phyloP scores from a whole-genome alignment of 2,113 vertebrate genomes.

The Serilophus lunatus region DNA sequence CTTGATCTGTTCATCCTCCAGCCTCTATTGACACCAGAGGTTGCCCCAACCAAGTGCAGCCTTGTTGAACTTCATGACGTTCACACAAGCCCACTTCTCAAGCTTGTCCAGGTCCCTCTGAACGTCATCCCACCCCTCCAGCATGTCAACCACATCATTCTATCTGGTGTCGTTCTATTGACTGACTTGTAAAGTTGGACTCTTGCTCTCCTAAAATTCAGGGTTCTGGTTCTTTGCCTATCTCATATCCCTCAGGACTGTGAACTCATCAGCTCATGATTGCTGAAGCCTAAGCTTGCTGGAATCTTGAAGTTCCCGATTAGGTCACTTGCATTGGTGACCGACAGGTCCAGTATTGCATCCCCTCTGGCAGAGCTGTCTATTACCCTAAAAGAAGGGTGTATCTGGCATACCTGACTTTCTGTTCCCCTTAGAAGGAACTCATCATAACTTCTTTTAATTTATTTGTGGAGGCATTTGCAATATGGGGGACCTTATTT shows the following conservation, averaged over 20 bases:
- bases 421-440: not conserved
- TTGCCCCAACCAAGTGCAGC: accelerated
- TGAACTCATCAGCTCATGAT: not conserved
- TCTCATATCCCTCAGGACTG: not conserved
- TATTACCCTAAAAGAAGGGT: not conserved
- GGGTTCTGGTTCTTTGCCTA: not conserved
- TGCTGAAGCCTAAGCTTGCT: not conserved
- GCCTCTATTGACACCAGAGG: accelerated
- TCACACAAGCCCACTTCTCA: no score
- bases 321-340: not conserved
- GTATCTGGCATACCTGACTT: no score
- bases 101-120: not conserved
- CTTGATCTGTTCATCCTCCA: not conserved
- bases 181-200: not conserved
- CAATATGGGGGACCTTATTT: not conserved
- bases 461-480: not conserved
- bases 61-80: not conserved
- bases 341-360: not conserved
- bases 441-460: not conserved
- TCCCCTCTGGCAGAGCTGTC: not conserved
- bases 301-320: not conserved
- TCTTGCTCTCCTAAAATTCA: not conserved
- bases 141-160: no score
- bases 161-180: not conserved
- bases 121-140: not conserved